phyloP scores from a whole-genome alignment of 2,888 invertebrate genomes.

The Bellardia bayeri region DNA sequence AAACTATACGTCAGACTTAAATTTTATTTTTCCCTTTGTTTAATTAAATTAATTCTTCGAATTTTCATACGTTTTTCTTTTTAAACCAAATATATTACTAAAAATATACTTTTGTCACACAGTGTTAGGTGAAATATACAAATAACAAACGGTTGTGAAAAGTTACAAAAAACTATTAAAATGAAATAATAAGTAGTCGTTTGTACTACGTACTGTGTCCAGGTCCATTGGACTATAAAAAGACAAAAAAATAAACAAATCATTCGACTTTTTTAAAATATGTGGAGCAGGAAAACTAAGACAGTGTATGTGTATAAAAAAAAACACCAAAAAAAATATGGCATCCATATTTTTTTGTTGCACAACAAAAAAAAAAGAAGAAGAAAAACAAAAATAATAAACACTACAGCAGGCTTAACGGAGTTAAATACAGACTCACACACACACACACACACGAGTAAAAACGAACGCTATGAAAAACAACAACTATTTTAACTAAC shows the following conservation, averaged over 20 bases:
- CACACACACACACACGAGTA: too few relatives aligned
- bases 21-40: too few relatives aligned
- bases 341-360: constrained; percentile 27
- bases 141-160: constrained; percentile 40
- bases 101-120: background rate
- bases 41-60: too few relatives aligned
- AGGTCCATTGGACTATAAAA: constrained; percentile 28
- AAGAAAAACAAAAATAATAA: constrained; percentile 8
- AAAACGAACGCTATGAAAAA: too few relatives aligned
- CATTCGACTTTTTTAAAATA: constrained; percentile 26
- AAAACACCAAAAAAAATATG: background rate
- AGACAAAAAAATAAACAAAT: background rate
- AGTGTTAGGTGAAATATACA: background rate
- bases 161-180: constrained; percentile 39
- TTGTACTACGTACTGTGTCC: background rate
- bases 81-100: too few relatives aligned
- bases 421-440: background rate
- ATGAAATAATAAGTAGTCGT: constrained; percentile 34
- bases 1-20: too few relatives aligned
- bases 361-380: background rate
- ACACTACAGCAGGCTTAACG: constrained; percentile 15
- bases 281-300: constrained; percentile 51
- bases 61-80: too few relatives aligned
- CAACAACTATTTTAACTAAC: too few relatives aligned
- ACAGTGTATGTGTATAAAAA: background rate